Conservation (phyloP, 1,140 invertebrate genomes). For the Orussus abietinus region DNA sequence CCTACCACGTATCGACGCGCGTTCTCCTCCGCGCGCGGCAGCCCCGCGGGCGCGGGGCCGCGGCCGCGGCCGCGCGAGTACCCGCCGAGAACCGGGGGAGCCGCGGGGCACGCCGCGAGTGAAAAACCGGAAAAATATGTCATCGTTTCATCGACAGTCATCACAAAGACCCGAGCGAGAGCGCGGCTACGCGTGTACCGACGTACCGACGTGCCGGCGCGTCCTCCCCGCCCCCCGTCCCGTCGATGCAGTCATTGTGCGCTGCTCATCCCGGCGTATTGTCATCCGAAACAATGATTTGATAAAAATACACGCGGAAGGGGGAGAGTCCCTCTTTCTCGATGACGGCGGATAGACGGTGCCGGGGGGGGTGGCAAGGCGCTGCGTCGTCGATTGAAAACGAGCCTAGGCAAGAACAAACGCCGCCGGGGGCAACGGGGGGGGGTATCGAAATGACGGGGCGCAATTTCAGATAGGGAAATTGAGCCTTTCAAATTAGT, state of each 20-base stretch:
- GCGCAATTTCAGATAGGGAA: too few relatives aligned
- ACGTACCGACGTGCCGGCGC: slow-evolving; percentile 18
- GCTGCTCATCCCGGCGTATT: slow-evolving; percentile 50
- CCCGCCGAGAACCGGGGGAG: slow-evolving; percentile 35
- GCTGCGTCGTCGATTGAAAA: too few relatives aligned
- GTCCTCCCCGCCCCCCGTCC: slow-evolving; percentile 10
- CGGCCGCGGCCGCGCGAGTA: slow-evolving; percentile 15
- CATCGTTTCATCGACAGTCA: slow-evolving; percentile 55
- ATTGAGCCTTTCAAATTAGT: too few relatives aligned
- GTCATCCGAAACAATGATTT: slow-evolving; percentile 54
- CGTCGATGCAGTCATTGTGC: slow-evolving; percentile 47
- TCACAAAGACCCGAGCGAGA: slow-evolving; percentile 46
- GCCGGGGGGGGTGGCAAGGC: background rate
- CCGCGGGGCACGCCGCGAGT: slow-evolving; percentile 40
- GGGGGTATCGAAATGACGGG: too few relatives aligned
- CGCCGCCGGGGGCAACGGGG: too few relatives aligned
- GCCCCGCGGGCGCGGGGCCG: too few relatives aligned
- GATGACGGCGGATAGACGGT: too few relatives aligned
- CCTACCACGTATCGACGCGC: too few relatives aligned
- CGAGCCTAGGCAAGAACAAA: too few relatives aligned
- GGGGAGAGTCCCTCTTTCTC: too few relatives aligned
- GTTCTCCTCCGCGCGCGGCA: too few relatives aligned
- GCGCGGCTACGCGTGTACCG: slow-evolving; percentile 13
- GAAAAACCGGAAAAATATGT: slow-evolving; percentile 54
- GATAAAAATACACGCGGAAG: slow-evolving; percentile 49